phyloP scores from a whole-genome alignment of 2,797 vertebrate genomes.

The Myotis myotis region DNA sequence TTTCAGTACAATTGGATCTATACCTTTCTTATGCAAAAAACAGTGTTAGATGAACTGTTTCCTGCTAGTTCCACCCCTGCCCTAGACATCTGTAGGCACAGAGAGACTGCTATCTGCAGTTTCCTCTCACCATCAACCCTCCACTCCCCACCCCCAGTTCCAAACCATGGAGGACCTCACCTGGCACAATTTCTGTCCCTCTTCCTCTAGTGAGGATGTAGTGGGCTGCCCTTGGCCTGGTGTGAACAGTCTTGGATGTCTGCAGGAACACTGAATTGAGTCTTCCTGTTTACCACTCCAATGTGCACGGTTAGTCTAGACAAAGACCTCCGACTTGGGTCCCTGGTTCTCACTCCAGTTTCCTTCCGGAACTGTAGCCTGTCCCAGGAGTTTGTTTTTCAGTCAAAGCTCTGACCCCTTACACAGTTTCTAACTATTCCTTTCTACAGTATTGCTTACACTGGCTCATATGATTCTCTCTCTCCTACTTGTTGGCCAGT shows the following conservation, averaged over 20 bases:
- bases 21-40: not conserved
- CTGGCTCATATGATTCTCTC: not conserved
- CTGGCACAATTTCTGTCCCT: not conserved
- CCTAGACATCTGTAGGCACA: not conserved
- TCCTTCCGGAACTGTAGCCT: not conserved
- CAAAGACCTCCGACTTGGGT: not conserved
- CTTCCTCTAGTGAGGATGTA: not conserved
- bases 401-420: not conserved
- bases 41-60: not conserved
- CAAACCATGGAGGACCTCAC: not conserved
- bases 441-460: not conserved
- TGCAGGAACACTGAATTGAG: not conserved
- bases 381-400: not conserved
- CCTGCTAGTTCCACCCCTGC: not conserved
- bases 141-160: not conserved
- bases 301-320: not conserved
- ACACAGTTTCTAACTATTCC: not conserved
- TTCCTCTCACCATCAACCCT: no score
- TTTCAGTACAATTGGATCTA: not conserved
- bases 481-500: not conserved
- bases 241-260: not conserved
- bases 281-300: constrained; percentile 45
- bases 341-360: not conserved
- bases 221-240: not conserved
- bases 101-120: not conserved